Evolutionary conservation across 2,888 invertebrate genomes (phyloP).

Genomic region (Clivina fossor): DNA sequence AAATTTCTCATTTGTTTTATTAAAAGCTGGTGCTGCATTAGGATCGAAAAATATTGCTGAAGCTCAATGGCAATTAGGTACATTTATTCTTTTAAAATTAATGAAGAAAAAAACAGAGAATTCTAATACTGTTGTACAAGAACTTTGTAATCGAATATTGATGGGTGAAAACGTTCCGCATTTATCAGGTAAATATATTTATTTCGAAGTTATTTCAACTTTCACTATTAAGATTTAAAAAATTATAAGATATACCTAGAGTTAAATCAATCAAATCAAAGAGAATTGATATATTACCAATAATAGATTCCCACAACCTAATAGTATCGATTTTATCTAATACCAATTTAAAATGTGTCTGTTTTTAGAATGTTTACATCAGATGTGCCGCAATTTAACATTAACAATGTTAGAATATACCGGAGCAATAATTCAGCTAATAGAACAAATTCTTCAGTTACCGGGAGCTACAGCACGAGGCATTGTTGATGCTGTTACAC

Average conservation of each 20-base stretch:
- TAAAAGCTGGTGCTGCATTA: conserved; percentile 47
- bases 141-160: conserved; percentile 60
- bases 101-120: conserved; percentile 60
- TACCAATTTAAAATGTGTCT: too few species aligned
- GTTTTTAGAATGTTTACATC: conserved; percentile 58
- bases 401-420: conserved; percentile 56
- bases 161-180: conserved; percentile 58
- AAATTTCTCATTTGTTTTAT: conserved; percentile 52
- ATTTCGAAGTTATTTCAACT: too few species aligned
- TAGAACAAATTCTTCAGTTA: conserved; percentile 52
- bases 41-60: conserved; percentile 48
- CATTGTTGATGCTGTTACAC: conserved; percentile 66
- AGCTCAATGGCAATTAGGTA: conserved; percentile 57
- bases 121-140: conserved; percentile 58
- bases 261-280: too few species aligned
- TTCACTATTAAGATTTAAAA: too few species aligned
- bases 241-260: too few species aligned
- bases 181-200: conserved; percentile 62
- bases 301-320: too few species aligned
- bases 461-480: conserved; percentile 56
- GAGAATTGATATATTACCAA: too few species aligned
- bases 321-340: too few species aligned
- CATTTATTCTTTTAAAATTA: conserved; percentile 60
- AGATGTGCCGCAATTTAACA: conserved; percentile 57
- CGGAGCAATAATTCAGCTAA: conserved; percentile 49